Evolutionary conservation across 2,113 vertebrate species (phyloP).

Genomic region (Oncorhynchus mykiss): DNA sequence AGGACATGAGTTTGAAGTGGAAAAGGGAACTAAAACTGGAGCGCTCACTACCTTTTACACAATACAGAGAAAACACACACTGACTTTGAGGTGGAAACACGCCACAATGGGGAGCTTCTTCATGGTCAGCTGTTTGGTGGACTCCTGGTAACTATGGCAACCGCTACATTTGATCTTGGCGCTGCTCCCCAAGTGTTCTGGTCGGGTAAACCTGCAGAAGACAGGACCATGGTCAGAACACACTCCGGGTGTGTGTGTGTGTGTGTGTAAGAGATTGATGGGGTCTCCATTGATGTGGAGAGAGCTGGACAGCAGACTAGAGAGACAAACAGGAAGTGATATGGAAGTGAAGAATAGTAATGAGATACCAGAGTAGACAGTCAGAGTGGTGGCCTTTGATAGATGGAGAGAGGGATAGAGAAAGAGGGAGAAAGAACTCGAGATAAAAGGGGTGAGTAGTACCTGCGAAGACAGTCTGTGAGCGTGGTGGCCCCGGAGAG

Average conservation of each 20-base stretch:
- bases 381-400: background rate
- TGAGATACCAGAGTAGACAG: too few relatives aligned
- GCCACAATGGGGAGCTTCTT: conserved; percentile 91
- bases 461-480: conserved; percentile 90
- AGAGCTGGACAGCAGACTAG: too few relatives aligned
- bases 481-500: conserved; percentile 82
- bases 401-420: background rate
- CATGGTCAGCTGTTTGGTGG: conserved; percentile 93
- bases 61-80: conserved; percentile 38
- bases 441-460: background rate
- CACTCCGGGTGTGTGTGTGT: background rate
- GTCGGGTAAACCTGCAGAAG: conserved; percentile 80
- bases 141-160: conserved; percentile 94
- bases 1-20: too few relatives aligned
- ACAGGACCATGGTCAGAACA: conserved; percentile 3
- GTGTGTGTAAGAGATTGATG: background rate
- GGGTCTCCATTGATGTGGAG: too few relatives aligned
- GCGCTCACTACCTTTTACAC: background rate
- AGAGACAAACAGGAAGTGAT: too few relatives aligned
- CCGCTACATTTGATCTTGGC: conserved; percentile 89
- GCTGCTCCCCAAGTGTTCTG: conserved; percentile 87
- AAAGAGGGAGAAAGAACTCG: background rate
- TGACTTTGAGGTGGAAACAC: conserved; percentile 92
- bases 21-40: too few relatives aligned
- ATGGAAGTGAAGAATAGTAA: too few relatives aligned